Evolutionary conservation across 2,797 vertebrate species (phyloP).

Genomic region (Sparidentex hasta): DNA sequence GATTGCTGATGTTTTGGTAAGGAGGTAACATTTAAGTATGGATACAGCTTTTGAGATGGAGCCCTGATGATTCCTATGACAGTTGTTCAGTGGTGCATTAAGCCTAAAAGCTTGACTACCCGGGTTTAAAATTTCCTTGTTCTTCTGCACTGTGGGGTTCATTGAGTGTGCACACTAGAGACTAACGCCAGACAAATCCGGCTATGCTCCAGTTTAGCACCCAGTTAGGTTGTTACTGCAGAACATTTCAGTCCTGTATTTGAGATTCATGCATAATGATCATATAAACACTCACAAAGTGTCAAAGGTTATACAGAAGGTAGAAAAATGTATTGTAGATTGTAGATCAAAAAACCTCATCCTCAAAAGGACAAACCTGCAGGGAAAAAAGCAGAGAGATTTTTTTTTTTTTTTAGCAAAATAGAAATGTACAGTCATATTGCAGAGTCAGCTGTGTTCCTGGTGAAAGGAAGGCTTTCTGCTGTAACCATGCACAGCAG

Average conservation of each 20-base stretch:
- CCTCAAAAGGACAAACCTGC: not conserved
- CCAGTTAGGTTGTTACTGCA: no score
- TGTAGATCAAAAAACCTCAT: not conserved
- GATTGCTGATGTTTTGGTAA: no score
- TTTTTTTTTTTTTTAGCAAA: not conserved
- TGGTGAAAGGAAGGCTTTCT: conserved; percentile 24
- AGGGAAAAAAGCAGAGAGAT: not conserved
- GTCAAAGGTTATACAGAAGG: not conserved
- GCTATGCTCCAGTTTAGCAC: no score
- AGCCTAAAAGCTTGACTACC: no score
- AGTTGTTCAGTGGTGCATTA: no score
- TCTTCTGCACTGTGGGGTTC: no score
- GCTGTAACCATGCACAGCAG: conserved; percentile 43
- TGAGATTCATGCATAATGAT: not conserved
- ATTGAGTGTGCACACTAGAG: no score
- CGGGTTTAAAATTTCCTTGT: no score
- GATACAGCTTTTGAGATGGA: no score
- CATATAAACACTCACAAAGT: not conserved
- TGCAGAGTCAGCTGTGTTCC: not conserved
- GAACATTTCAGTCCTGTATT: not conserved
- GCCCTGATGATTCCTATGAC: no score
- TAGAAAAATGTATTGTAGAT: not conserved
- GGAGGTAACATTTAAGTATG: no score
- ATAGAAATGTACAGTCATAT: not conserved
- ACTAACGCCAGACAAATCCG: no score